phyloP scores from a whole-genome alignment of 2,888 invertebrate species.

The Ceraclea dissimilis region DNA sequence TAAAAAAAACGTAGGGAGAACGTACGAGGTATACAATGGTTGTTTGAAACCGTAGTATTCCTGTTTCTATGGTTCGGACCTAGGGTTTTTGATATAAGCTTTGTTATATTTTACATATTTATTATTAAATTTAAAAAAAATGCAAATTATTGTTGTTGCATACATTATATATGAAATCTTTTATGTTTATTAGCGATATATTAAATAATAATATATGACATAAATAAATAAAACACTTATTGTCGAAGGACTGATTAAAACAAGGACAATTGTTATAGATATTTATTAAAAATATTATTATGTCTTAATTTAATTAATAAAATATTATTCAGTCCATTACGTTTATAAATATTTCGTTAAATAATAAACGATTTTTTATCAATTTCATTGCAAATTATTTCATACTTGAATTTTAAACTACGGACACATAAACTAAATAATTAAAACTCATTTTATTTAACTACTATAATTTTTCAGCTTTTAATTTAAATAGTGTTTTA shows the following conservation, averaged over 20 bases:
- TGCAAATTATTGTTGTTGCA: not conserved
- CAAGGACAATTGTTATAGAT: constrained; percentile 2
- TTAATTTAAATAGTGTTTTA: no score
- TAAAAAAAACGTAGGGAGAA: constrained; percentile 15
- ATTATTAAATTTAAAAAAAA: not conserved
- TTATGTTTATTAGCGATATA: not conserved
- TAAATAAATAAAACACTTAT: not conserved
- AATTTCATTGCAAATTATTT: not conserved
- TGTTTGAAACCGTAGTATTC: not conserved
- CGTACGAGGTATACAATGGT: not conserved
- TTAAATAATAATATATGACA: not conserved
- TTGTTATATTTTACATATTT: not conserved
- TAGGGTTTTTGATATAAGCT: not conserved
- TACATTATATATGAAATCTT: not conserved
- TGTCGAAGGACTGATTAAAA: constrained; percentile 2
- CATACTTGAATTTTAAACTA: not conserved
- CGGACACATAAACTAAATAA: no score
- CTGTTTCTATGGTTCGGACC: not conserved
- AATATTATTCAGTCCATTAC: not conserved
- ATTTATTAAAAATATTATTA: constrained; percentile 1
- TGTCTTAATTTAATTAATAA: not conserved
- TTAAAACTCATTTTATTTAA: no score
- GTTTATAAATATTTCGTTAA: not conserved
- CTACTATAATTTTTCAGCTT: no score
- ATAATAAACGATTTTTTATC: not conserved